Evolutionary conservation across 2,113 vertebrate genomes (phyloP).

Genomic region (Tragelaphus strepsiceros): DNA sequence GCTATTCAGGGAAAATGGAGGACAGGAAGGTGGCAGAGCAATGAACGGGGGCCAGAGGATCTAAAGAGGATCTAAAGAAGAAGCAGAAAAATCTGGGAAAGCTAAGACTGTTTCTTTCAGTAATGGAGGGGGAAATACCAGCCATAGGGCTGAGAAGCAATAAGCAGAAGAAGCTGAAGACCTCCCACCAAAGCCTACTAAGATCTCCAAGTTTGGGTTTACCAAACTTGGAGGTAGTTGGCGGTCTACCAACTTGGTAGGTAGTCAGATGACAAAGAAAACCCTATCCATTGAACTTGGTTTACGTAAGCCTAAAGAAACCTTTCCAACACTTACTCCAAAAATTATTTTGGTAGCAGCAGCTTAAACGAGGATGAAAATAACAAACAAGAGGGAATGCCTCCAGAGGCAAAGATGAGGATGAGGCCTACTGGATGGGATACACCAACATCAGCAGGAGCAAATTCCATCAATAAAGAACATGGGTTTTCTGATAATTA

Average conservation of each 20-base stretch:
- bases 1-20: background rate
- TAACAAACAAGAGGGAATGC: conserved; percentile 98
- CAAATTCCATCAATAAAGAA: conserved; percentile 99
- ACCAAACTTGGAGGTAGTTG: conserved; percentile 43
- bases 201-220: conserved; percentile 95
- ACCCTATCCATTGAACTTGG: background rate
- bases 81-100: conserved; percentile 98
- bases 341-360: background rate
- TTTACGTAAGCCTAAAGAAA: background rate
- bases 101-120: conserved; percentile 99
- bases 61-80: conserved; percentile 98
- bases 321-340: background rate
- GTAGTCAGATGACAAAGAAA: background rate
- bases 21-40: background rate
- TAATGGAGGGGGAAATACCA: conserved; percentile 93
- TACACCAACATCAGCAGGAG: conserved; percentile 96
- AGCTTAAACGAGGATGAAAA: background rate
- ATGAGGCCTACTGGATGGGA: conserved; percentile 99
- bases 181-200: conserved; percentile 86
- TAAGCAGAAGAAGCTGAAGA: conserved; percentile 87
- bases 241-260: background rate
- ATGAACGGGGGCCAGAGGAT: background rate
- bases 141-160: conserved; percentile 89
- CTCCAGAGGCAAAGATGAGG: conserved; percentile 98
- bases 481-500: conserved; percentile 99